Evolutionary conservation across 2,113 vertebrate genomes (phyloP), one percentile per base, ranked within the genome.

Genomic region (Fregata magnificens): DNA sequence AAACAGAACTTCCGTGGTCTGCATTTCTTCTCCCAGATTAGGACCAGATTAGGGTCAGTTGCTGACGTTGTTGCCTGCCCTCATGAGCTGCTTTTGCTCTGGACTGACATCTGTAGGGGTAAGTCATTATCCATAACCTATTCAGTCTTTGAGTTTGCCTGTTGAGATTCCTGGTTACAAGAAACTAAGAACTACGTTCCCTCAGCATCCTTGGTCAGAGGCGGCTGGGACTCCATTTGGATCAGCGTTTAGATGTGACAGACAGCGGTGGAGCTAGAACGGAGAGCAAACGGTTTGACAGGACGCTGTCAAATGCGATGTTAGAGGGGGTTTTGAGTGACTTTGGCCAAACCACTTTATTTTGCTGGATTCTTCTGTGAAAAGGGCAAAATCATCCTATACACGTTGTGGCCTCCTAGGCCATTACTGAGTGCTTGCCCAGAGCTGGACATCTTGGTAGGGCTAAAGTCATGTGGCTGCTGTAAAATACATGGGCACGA

Each of bases 281-380:
- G 70, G 82, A 32, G 34, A 84, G 49, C 65, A 59, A 4, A 52
- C 36, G 52, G 42, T 24, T n/a, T 18, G 31, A 31, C 38, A 13
- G 49, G 16, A 38, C 66, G 10, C 62, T 28, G 14, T 3, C 47
- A 28, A 2, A 5, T 22, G 32, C 42, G 9, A 0, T 0, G 0
- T 26, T 24, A 16, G 55, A 2, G 14, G 17, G 16, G 12, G 0
- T 15, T 44, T 40, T 9, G 25, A 28, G 55, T 63, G 40, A 40
- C 13, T 82, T 76, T 49, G n/a, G 28, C 49, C 42, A 18, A 85
- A 56, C 20, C 22, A 5, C 42, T 87, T 87, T 11, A 10, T 62
- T 62, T 42, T 90, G 36, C 40, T 81, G 42, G 15, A 34, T 49
- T 69, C 16, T 92, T 20, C 20, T 53, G 45, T 82, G 65, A 16